A percentile compares a stretch with the other conserved stretches of the same genome.
Evolutionary conservation across 2,888 invertebrate species (phyloP).

Genomic region (Andrena trimmerana): DNA sequence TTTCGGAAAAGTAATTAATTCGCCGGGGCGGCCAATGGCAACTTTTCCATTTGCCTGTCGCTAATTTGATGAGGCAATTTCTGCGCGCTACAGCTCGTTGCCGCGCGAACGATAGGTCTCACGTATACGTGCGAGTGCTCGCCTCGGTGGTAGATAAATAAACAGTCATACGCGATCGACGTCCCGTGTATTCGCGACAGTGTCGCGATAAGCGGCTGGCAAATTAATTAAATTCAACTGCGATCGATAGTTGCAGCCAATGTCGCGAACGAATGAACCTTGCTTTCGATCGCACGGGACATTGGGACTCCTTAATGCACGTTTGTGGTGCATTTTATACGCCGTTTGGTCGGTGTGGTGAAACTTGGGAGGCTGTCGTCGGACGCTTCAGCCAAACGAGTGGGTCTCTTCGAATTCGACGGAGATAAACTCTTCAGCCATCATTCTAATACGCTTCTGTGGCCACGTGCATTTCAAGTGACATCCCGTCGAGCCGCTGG

Average conservation of each 20-base stretch:
- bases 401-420: background rate
- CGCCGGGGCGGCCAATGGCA: background rate
- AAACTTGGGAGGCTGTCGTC: no score
- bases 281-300: slow-evolving; percentile 24
- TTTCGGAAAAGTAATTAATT: background rate
- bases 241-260: slow-evolving; percentile 54
- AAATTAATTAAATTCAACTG: slow-evolving; percentile 61
- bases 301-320: background rate
- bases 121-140: background rate
- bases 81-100: background rate
- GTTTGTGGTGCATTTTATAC: slow-evolving; percentile 19
- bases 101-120: background rate
- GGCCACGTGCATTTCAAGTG: slow-evolving; percentile 13
- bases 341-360: background rate
- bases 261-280: slow-evolving; percentile 36
- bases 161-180: slow-evolving; percentile 45
- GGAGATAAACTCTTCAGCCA: background rate
- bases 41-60: background rate
- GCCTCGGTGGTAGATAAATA: slow-evolving; percentile 40
- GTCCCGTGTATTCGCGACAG: slow-evolving; percentile 37
- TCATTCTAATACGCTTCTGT: no score
- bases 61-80: slow-evolving; percentile 14
- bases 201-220: slow-evolving; percentile 52
- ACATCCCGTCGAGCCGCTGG: slow-evolving; percentile 4
- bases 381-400: background rate